These are phyloP conservation scores for Drosophila kurseongensis DNA, from an alignment of 1,140 invertebrate species.

Conservation along the genomic window DNA sequence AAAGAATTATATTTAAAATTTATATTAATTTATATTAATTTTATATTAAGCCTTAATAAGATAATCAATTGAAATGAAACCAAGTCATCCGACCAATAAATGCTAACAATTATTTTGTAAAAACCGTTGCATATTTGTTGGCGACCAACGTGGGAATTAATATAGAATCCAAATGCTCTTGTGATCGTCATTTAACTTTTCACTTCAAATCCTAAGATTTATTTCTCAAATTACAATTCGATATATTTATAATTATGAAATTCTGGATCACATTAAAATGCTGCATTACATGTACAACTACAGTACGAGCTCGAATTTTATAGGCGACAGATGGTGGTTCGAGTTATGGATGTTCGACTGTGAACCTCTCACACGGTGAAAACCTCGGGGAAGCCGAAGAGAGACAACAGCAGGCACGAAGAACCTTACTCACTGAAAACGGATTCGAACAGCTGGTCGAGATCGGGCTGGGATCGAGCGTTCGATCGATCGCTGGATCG, in stretches of 20 bases:
- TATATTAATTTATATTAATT: no score
- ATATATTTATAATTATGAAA: no score
- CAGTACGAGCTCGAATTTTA: neutral
- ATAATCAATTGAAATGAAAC: no score
- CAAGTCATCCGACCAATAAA: no score
- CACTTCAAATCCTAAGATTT: no score
- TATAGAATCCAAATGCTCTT: neutral
- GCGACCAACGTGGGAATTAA: neutral
- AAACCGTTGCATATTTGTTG: neutral
- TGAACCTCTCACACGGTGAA: constrained; percentile 22
- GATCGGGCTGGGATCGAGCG: constrained; percentile 35
- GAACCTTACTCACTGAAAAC: constrained; percentile 73
- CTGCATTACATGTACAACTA: no score
- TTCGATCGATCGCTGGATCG: constrained; percentile 31
- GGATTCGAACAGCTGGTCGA: constrained; percentile 76
- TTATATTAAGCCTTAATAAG: no score
- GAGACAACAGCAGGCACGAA: constrained; percentile 21
- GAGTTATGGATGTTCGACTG: constrained; percentile 15
- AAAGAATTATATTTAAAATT: no score
- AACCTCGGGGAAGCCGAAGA: constrained; percentile 25
- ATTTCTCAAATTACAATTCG: no score
- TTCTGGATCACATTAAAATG: no score
- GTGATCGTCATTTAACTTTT: no score
- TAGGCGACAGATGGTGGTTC: neutral
- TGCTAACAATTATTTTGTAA: no score